Base-by-base conservation (phyloP, 2,113 vertebrate genomes). In the Nestor notabilis region DNA sequence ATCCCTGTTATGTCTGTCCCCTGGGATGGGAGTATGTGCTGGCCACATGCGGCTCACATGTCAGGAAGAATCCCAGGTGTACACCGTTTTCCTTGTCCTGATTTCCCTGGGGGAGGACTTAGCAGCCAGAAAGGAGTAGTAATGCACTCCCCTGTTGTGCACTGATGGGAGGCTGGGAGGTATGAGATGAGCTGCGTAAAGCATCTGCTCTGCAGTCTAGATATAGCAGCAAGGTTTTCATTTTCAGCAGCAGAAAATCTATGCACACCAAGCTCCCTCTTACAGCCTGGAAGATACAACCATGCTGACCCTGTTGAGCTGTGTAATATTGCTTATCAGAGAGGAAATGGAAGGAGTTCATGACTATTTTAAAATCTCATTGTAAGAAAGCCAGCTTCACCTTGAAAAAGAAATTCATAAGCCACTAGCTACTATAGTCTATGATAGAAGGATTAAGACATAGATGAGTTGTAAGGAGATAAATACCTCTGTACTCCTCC, bases 341-440 rank as follows among this genome's bases (percentile, higher is more conserved):
- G 47, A 87, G 52, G n/a, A 93, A 90, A 84, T 60, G 24, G 64
- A 92, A 95, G 47, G 61, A 69, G 66, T 79, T 96, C 66, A 79
- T 52, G 50, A 43, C 41, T 90, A 52, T 60, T 76, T 94, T 94
- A 65, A 95, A 93, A 95, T 91, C 84, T 85, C 46, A 27, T 61
- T 93, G 71, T 70, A 88, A 86, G 78, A 79, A 94, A 92, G 49
- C n/a, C 33, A 69, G 53, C 28, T 88, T 93, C 81, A 87, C 58
- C 89, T 91, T 91, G 77, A 80, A 82, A 89, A 83, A 81, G 35
- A 44, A 82, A 65, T 69, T 72, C 41, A 2, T 80, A 71, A 85
- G 17, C 44, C 31, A 15, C 7, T 39, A 79, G 19, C 29, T 53
- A 77, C 55, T 91, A 31, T 44, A 39, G 17, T 35, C 29, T 76